Evolutionary conservation across 2,797 vertebrate genomes (phyloP).

Genomic region (Bucorvus abyssinicus): DNA sequence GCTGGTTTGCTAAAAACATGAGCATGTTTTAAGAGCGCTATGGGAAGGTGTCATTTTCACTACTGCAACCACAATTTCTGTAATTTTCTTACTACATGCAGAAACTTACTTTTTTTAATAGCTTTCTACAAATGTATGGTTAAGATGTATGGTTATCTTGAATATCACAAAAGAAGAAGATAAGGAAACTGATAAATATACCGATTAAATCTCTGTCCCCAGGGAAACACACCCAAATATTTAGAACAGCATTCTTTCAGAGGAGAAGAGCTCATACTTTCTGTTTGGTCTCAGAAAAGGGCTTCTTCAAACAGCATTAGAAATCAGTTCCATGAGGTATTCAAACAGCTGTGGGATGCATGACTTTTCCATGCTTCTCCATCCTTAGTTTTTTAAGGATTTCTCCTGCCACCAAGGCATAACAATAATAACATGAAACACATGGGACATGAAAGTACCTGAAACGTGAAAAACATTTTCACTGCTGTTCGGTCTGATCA

Average conservation of each 20-base stretch:
- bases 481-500: background rate
- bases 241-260: constrained; percentile 36
- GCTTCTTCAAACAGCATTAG: background rate
- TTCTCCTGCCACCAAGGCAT: background rate
- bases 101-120: background rate
- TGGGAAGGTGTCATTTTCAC: background rate
- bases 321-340: constrained; percentile 18
- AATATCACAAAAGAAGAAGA: background rate
- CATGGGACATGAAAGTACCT: background rate
- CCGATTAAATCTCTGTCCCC: constrained; percentile 8
- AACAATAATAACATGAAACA: background rate
- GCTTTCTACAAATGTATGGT: background rate
- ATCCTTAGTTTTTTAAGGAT: background rate
- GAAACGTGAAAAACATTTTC: background rate
- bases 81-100: background rate
- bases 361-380: background rate
- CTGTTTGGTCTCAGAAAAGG: constrained; percentile 23
- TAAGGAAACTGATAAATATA: constrained; percentile 30
- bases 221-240: constrained; percentile 46
- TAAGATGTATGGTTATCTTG: background rate
- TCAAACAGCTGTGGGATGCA: background rate
- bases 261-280: background rate
- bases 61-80: background rate
- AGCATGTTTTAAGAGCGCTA: background rate
- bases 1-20: background rate